Conservation (phyloP, 2,888 invertebrate species). For the Parnassius glacialis region DNA sequence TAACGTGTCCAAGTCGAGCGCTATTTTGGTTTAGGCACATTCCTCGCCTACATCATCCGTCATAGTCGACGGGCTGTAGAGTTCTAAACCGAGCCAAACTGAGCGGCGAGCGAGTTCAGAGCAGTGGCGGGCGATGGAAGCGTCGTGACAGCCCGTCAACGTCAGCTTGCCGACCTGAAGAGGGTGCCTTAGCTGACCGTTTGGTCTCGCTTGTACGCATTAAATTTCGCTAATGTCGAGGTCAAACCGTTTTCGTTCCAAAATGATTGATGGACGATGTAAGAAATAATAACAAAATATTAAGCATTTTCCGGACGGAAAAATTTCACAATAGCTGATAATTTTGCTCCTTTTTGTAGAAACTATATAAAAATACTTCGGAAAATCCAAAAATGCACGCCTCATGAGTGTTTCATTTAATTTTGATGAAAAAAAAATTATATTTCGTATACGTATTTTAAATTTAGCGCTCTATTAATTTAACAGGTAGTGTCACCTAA, state of each 20-base stretch:
- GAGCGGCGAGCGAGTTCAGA: conserved; percentile 43
- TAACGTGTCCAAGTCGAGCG: conserved; percentile 30
- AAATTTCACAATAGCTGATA: too few species aligned
- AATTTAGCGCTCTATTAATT: too few species aligned
- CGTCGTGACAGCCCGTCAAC: conserved; percentile 59
- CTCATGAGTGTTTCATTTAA: too few species aligned
- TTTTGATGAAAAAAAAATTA: too few species aligned
- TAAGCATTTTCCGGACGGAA: too few species aligned
- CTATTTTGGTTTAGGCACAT: conserved; percentile 35
- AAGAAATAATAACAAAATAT: too few species aligned
- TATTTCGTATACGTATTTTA: too few species aligned
- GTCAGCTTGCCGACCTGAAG: conserved; percentile 38
- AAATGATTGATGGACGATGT: conserved; percentile 12
- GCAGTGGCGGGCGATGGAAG: conserved; percentile 69
- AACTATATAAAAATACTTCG: too few species aligned
- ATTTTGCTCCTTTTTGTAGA: too few species aligned
- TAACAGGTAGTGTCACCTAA: too few species aligned
- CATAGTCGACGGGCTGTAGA: conserved; percentile 64
- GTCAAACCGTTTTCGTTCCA: conserved; percentile 19
- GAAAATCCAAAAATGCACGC: too few species aligned
- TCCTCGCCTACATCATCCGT: conserved; percentile 43
- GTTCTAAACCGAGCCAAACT: conserved; percentile 67
- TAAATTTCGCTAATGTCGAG: conserved; percentile 30
- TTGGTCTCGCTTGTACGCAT: conserved; percentile 43
- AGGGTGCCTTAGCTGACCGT: conserved; percentile 44